Evolutionary conservation across 2,797 vertebrate genomes (phyloP).

Genomic region (Vireo griseus): DNA sequence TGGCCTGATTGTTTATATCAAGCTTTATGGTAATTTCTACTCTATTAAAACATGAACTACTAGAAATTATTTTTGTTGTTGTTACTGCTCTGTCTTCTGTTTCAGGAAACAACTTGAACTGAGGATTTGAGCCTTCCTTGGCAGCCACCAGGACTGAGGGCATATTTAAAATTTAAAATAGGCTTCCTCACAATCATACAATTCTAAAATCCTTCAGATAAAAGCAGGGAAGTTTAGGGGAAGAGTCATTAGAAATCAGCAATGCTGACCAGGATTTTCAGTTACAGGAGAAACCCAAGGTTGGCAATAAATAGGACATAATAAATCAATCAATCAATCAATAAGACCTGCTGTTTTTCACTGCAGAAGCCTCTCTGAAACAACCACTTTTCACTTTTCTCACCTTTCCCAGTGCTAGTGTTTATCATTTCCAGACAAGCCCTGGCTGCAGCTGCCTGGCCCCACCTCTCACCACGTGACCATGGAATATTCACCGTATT

Average conservation of each 20-base stretch:
- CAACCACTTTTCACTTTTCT: too few relatives aligned
- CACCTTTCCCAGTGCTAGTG: too few relatives aligned
- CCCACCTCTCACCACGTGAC: too few relatives aligned
- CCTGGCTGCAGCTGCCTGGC: too few relatives aligned
- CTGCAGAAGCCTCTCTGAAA: too few relatives aligned
- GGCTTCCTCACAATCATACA: neutral
- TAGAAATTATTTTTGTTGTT: neutral
- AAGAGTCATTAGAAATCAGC: neutral
- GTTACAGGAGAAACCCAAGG: neutral
- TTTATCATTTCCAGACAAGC: too few relatives aligned
- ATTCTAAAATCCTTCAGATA: neutral
- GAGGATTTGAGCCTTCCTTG: neutral
- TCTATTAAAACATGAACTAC: neutral
- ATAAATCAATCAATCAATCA: too few relatives aligned
- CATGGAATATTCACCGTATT: too few relatives aligned
- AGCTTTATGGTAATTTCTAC: neutral
- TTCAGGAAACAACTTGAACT: neutral
- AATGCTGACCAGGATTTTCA: neutral
- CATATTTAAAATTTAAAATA: neutral
- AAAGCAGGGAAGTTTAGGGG: neutral
- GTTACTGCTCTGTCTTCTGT: neutral
- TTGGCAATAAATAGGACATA: neutral
- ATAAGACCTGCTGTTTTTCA: too few relatives aligned
- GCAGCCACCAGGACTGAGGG: neutral
- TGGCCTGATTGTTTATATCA: too few relatives aligned